Evolutionary conservation across 1,140 invertebrate species (phyloP), one percentile per base, ranked within the genome.

Genomic region (Pseudomyrmex gracilis): DNA sequence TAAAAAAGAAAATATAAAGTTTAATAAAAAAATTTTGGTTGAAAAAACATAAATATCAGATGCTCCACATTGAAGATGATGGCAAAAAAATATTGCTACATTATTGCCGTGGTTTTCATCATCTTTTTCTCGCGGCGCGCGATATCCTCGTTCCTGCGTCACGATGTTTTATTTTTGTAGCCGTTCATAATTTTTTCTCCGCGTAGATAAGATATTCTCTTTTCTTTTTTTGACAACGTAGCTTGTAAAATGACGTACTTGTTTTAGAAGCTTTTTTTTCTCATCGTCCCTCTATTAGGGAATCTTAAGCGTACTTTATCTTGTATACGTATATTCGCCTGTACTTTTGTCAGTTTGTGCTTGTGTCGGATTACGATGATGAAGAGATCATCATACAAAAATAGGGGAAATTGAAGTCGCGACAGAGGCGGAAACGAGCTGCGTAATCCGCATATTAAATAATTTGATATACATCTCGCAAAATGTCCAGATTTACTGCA

Each of bases 181-280:
- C 47, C 9, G 2, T 13, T n/a, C 34, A 68, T 78, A 47, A 78
- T 78, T 78, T 78, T 78, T 78, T 78, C 20, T 68, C 15, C 10
- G 20, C 12, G 43, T n/a, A 5, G 22, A 47, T 20, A 13, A 57
- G 24, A 68, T 67, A 51, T 47, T 4, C n/a, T 9, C 17, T 70
- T 58, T 12, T 57, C 10, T 68, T 68, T 13, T 13, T 68, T 68
- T 15, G 17, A 43, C 7, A 9, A 1, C 20, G 15, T 2, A 10
- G 20, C 22, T 34, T 22, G 58, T 34, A 12, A n/a, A 34, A 74
- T 45, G 45, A 67, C 20, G 13, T 34, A 10, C 13, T 24, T 58
- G 22, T 34, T 47, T 67, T 34, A 58, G 49, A 58, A 17, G 12
- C 20, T 71, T 58, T 49, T 58, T 49, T 70, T 13, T 2, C 43